Base-by-base conservation (phyloP, 2,113 vertebrate species). In the Heteronetta atricapilla region DNA sequence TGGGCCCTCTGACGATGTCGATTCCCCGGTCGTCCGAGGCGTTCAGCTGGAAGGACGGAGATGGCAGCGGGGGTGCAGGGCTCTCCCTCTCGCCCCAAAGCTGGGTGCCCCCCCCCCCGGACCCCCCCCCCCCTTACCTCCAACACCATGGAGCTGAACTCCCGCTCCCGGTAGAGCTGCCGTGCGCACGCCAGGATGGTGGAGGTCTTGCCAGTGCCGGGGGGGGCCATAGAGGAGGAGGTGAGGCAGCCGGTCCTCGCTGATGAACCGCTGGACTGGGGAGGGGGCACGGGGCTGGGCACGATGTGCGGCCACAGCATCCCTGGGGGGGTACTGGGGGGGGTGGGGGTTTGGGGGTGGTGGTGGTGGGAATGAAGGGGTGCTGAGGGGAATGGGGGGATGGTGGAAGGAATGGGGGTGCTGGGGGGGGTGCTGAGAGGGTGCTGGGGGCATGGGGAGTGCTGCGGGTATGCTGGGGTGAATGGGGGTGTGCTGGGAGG, bases 21-120 rank as follows among this genome's bases (percentile, higher is more conserved):
- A 99, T 99, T 5, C 99, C 99, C 33, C 99, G 95, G 97, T 99
- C 99, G 3, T 99, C 99, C 2, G 99, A 99, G 22, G 99, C 99
- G 9, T 99, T 99, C 64, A 99, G 98, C 99, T 99, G 82, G 15
- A 81, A 44, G 60, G 60, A 63, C 25, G 68, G 44, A 66, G 31
- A 8, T 0, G 0, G 6, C 1, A 44, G 20, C 14, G 46, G 31
- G 34, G 46, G 19, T 8, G 21, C 5, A 25, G 34, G 34, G 62
- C 36, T 64, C 62, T 10, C 26, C 52, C 52, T 53, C 12, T 13
- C 23, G 2, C 25, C 52, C 52, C 52, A 13, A 40, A 29, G 17
- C 60, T 29, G 62, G 26, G 36, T 60, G 4, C 6, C 8, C 16
- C 36, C 28, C 55, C 11, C 46, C 28, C 56, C 12, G 44, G 44